Percentiles rank a stretch among this genome's conserved stretches.
Evolutionary conservation across 2,113 vertebrate genomes (phyloP).

Genomic region (Origma solitaria): DNA sequence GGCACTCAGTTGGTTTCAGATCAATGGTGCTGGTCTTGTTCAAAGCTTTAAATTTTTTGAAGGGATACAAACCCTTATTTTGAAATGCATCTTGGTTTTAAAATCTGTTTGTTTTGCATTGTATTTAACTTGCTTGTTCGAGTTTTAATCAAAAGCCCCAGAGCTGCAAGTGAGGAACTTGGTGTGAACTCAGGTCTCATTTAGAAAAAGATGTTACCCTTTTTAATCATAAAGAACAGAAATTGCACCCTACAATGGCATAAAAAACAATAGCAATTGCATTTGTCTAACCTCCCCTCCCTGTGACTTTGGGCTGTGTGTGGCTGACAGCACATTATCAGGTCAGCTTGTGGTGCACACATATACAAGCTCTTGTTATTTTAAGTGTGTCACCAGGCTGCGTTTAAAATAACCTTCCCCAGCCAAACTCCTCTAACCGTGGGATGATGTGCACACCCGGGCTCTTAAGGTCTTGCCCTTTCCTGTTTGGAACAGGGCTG

Average conservation of each 20-base stretch:
- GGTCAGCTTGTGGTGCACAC: background rate
- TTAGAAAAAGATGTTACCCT: background rate
- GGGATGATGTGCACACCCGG: rapidly evolving
- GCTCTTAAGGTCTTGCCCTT: background rate
- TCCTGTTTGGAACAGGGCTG: background rate
- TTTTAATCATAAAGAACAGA: background rate
- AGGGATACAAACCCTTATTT: background rate
- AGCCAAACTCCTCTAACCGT: background rate
- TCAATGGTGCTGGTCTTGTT: background rate
- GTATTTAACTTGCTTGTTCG: background rate
- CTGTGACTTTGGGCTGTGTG: background rate
- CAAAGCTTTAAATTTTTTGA: background rate
- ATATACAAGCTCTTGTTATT: constrained; percentile 36
- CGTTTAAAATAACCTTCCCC: constrained; percentile 6
- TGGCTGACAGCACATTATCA: background rate
- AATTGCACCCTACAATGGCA: background rate
- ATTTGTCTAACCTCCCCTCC: background rate
- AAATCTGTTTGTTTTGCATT: background rate
- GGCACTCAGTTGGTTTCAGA: background rate
- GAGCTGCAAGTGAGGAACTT: background rate
- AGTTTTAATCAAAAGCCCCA: background rate
- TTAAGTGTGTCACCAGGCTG: background rate
- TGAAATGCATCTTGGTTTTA: background rate
- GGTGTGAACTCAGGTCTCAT: background rate
- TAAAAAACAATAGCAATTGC: background rate